Base-by-base conservation (phyloP, 2,888 invertebrate genomes). In the Brachyopa scutellaris region DNA sequence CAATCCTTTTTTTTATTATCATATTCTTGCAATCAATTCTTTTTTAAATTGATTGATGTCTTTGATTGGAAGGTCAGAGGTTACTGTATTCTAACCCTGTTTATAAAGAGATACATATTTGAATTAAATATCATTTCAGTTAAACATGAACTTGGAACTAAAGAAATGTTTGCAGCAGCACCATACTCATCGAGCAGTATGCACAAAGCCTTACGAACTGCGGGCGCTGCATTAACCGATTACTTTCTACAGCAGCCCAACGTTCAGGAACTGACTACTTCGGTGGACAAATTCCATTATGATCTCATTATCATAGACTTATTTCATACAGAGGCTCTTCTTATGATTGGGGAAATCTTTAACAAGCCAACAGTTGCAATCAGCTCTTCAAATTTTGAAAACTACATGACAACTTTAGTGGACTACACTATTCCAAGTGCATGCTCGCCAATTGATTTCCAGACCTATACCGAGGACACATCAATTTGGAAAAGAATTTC, bases 401-500 rank as follows among this genome's bases (percentile, higher is more conserved):
- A 88, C 31, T 91, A 91, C 87, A 90, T 91, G 84, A 90, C 91
- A 19, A 87, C 88, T 5, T 87, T 90, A 5, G 89, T 91, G 77
- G 92, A 91, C 7, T 89, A 90, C 38, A 89, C 92, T 7, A 87
- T 90, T 31, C 91, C 92, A 1, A 88, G 88, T 17, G 91, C 92
- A 0, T 91, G 91, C 77, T 88, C 91, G 5, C 92, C 92, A 2
- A 91, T 92, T 36, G 86, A 90, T 57, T 90, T 90, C 62, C 86
- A 90, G 13, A 85, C 86, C 0, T 90, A 87, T 49, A 87, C 91
- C 0, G 91, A 91, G 47, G 84, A 87, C 17, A 89, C 91, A 85
- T 92, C 91, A 21, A 93, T 93, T 84, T 88, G 88, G 82, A 89
- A 90, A 57, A 88, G 94, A 84, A 72, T 93, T 4, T 87, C 91